Percentiles rank a stretch among this genome's conserved stretches.
Evolutionary conservation across 2,113 vertebrate species (phyloP).

Genomic region (Sclerurus mexicanus): DNA sequence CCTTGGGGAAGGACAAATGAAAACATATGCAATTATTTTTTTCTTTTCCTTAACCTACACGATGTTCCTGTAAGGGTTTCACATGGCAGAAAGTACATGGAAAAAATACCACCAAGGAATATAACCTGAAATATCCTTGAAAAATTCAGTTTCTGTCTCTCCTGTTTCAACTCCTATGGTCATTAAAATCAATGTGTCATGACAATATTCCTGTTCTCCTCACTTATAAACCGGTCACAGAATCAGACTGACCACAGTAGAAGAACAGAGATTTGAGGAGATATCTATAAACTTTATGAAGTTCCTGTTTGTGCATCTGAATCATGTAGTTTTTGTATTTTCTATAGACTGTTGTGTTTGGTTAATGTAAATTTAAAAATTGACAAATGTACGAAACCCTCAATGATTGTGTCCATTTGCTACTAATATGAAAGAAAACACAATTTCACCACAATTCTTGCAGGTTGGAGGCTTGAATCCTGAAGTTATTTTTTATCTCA

Average conservation of each 20-base stretch:
- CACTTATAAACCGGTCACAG: not conserved
- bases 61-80: not conserved
- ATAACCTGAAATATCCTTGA: not conserved
- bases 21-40: not conserved
- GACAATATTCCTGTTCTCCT: not conserved
- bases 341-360: not conserved
- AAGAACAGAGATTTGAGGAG: not conserved
- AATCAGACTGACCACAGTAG: not conserved
- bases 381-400: not conserved
- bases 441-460: not conserved
- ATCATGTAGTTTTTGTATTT: not conserved
- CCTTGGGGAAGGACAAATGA: not conserved
- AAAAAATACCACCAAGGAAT: not conserved
- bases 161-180: not conserved
- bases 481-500: not conserved
- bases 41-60: not conserved
- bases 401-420: not conserved
- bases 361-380: conserved; percentile 20
- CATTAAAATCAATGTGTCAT: not conserved
- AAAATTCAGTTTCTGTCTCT: not conserved
- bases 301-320: not conserved
- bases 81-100: accelerated
- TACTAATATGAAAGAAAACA: not conserved
- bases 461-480: not conserved
- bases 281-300: not conserved